Evolutionary conservation across 2,797 vertebrate species (phyloP).

Genomic region (Mormyrus proboscirostris): DNA sequence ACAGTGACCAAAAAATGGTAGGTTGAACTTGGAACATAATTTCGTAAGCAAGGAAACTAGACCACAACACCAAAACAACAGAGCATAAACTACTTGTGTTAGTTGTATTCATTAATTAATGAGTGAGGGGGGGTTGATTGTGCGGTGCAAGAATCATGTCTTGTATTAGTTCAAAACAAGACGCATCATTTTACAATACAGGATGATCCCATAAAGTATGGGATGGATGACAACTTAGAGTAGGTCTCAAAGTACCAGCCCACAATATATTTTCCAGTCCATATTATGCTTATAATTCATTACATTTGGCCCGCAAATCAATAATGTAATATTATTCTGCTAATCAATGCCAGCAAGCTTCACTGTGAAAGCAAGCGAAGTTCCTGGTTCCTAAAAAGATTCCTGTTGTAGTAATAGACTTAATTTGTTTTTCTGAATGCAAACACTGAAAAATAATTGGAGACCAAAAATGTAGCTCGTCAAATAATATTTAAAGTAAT

Average conservation of each 20-base stretch:
- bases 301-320: background rate
- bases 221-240: background rate
- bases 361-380: background rate
- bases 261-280: background rate
- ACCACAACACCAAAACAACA: background rate
- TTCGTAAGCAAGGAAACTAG: background rate
- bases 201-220: background rate
- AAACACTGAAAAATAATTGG: background rate
- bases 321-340: background rate
- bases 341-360: background rate
- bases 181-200: background rate
- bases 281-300: background rate
- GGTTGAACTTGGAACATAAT: background rate
- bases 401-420: background rate
- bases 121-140: background rate
- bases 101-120: background rate
- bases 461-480: background rate
- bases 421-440: background rate
- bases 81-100: background rate
- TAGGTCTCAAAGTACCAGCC: background rate
- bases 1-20: background rate
- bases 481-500: conserved; percentile 1
- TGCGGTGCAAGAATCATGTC: background rate
- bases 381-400: background rate
- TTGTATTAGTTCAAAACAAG: background rate